Evolutionary conservation across 2,113 vertebrate genomes (phyloP), one percentile per base, ranked within the genome.

Genomic region (Zootoca vivipara): DNA sequence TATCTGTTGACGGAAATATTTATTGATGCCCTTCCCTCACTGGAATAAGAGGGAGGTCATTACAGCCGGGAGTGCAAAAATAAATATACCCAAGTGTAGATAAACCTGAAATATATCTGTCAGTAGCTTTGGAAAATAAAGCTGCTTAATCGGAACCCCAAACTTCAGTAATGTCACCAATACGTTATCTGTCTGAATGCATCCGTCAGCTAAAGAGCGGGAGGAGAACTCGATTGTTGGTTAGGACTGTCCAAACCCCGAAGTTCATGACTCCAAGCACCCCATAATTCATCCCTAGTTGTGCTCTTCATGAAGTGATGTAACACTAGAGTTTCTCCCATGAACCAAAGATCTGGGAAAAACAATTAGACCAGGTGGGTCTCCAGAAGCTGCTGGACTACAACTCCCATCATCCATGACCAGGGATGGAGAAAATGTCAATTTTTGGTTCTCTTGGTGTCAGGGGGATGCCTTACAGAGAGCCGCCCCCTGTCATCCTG

Each of bases 131-230:
- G 92, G 90, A 77, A 89, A 92, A 72, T 58, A 87, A 82, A 92
- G 75, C 81, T 91, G 86, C 87, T 86, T 86, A 91, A 92, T 91
- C 18, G 30, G 78, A 86, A 90, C 90, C 90, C 90, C 89, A 86
- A 92, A 89, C 82, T 81, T 94, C 85, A 85, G 12, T 82, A 74
- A 85, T 64, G 18, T 83, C 92, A 83, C 85, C 65, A 82, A 92
- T 91, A 91, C 1, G 82, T 62, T 62, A 62, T 62, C 58, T 62
- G 15, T 62, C 58, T 62, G 58, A 62, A 62, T 4, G 18, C 58
- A 62, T 62, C 58, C 58, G 18, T 62, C 58, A 62, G 13, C 18
- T 62, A 20, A 62, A 62, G 16, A 62, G 15, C 18, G 13, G 18
- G 58, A 62, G 18, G 18, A 15, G 18, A 62, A 62, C 5, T 62